Conservation (phyloP, 2,888 invertebrate species). For the Epirrita christyi region DNA sequence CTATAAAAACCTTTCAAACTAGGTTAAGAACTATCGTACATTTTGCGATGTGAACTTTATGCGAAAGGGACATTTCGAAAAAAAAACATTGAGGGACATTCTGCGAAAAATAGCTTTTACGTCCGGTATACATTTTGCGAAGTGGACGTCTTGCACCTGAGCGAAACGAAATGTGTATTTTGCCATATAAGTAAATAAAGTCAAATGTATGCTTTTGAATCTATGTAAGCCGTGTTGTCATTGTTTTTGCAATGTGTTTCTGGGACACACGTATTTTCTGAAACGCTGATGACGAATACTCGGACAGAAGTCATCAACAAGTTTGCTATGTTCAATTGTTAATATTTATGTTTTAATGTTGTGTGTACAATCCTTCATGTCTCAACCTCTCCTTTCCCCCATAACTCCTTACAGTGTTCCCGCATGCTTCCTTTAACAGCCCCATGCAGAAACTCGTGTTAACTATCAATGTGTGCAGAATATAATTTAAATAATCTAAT, state of each 20-base stretch:
- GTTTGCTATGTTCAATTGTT: slow-evolving; percentile 6
- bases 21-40: too few relatives aligned
- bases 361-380: slow-evolving; percentile 13
- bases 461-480: slow-evolving; percentile 82
- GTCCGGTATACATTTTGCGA: too few relatives aligned
- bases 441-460: slow-evolving; percentile 62
- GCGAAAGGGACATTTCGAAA: too few relatives aligned
- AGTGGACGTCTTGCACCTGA: too few relatives aligned
- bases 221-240: neutral
- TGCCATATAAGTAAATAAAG: neutral
- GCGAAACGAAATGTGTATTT: neutral
- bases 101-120: too few relatives aligned
- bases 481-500: slow-evolving; percentile 71
- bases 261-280: slow-evolving; percentile 3
- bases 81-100: too few relatives aligned
- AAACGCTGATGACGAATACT: slow-evolving; percentile 8
- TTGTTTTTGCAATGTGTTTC: neutral
- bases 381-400: slow-evolving; percentile 29
- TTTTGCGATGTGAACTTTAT: too few relatives aligned
- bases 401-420: slow-evolving; percentile 50
- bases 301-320: slow-evolving; percentile 2
- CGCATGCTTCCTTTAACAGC: slow-evolving; percentile 84
- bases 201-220: neutral
- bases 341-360: slow-evolving; percentile 10
- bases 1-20: too few relatives aligned